Evolutionary conservation across 1,140 invertebrate species (phyloP), one percentile per base, ranked within the genome.

Genomic region (Drosophila tristis): DNA sequence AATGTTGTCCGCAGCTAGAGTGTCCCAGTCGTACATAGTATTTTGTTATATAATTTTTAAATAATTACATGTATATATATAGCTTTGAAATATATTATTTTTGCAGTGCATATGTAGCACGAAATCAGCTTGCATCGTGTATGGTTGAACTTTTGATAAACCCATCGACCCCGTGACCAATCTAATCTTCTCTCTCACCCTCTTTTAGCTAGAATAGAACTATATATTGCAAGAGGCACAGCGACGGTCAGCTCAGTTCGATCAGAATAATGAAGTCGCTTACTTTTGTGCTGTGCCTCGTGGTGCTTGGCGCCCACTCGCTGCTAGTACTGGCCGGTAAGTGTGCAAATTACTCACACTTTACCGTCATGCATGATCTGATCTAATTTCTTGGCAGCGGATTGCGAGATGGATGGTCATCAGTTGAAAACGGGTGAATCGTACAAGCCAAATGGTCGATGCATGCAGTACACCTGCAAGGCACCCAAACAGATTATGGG

Each of bases 251-350:
- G 39, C 13, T 73, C 15, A 74, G 60, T 66, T 53, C 16, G 20
- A 16, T 26, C 7, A 1, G 26, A 3, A 65, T 20, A 16, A 87
- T 86, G 84, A 64, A 78, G 20, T 47, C 70, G 15, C 39, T 62
- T 8, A 78, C 74, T 43, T 59, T 89, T 65, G 70, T 87, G n/a
- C 70, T 87, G 2, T 89, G 74, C 49, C 39, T 78, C 20, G 13
- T 86, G n/a, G 70, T 86, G 25, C 49, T 86, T 29, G 61, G 54
- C 4, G 63, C 67, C 56, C 80, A 85, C 29, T 44, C 56, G 11
- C 16, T 81, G 2, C 26, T 85, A n/a, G 82, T 78, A n/a, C 44
- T 78, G 29, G 68, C 63, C 25, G 60, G 81, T 85, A 49, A 50
- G 77, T 65, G 7, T 8, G 29, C 7, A 3, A 8, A 31, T 8